Base-by-base conservation (phyloP, 2,888 invertebrate genomes). In the Teinopalpus imperialis region DNA sequence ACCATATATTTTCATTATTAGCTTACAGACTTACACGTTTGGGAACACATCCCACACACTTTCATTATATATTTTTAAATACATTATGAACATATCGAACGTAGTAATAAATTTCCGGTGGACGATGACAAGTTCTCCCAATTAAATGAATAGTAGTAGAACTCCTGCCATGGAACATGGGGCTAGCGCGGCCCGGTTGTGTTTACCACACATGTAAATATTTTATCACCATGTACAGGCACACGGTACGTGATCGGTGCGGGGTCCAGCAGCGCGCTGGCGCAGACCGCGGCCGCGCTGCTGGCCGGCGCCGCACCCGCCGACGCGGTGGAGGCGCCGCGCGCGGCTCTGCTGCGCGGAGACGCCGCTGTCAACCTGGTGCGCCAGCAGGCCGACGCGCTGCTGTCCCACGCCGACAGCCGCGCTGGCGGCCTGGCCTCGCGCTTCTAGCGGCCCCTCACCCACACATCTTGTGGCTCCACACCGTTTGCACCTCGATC, bases 391-490 rank as follows among this genome's bases (percentile, higher is more conserved):
- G 91, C 82, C 46, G 93, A 94, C 75, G 85, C 80, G 44, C 85
- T 94, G 49, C 81, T 86, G 50, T 93, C 93, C 48, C 93, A 94
- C 75, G 93, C 94, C 2, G 94, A 94, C 74, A 92, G 93, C 59
- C 89, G 94, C 66, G 94, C 93, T 48, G 93, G 91, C 8, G 94
- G 94, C 1, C 83, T 92, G 54, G 91, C 93, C 31, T 92, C 91
- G 43, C 86, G 93, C 60, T 93, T 92, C 73, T 91, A 68, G 79
- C 31, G 2, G 8, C 9, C 36, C 5, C 5, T 5, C 2, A 5
- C 9, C 30, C 4, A 16, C 2, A 16, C 16, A 16, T 16, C 16
- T 16, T 4, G 16, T 16, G 16, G 4, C 16, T 16, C 16, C 16
- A 2, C 16, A 16, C 4, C 16, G n/a, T n/a, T n/a, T n/a, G n/a